Evolutionary conservation across 2,113 vertebrate species (phyloP), one percentile per base, ranked within the genome.

Genomic region (Anhinga rufa): DNA sequence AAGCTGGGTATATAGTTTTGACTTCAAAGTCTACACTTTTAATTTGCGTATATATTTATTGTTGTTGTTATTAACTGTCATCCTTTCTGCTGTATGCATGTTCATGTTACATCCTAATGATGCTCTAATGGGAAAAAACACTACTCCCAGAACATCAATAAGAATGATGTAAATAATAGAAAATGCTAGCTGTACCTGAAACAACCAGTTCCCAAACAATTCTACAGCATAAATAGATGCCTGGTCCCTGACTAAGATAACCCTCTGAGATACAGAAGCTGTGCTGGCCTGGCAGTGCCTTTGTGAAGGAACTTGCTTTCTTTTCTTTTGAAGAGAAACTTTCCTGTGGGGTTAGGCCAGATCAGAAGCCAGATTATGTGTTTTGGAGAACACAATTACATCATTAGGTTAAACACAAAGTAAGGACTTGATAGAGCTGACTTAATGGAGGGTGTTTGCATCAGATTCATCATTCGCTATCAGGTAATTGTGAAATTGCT

Each of bases 401-500:
- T 94, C 93, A 94, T 96, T 97, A 96, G 94, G 82, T 95, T 97
- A 96, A 97, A 95, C 93, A 95, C 89, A 95, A 92, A 92, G 95
- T 96, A 86, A 92, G 95, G 82, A 66, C 84, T 90, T 86, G 94
- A 92, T 96, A 93, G 93, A 92, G 91, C 82, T 3, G 90, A 77
- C 93, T 95, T 95, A 96, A 95, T 95, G 89, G 92, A 93, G 89
- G 87, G 93, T 96, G 95, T 97, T 97, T 97, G 93, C 93, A 91
- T 93, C 96, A 97, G 93, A 91, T 95, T 97, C 94, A 95, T 96
- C 91, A 94, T 92, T 97, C 24, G 0, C 96, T 97, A 95, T 97
- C 97, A 95, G 97, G 94, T 95, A 97, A 96, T 97, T 97, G 96
- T 97, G 96, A 97, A 97, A 97, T 96, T 95, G 96, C 97, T 97